These are phyloP conservation scores for Zaprionus obscuricornis DNA, from an alignment of 2,888 invertebrate species.

Conservation along the genomic window DNA sequence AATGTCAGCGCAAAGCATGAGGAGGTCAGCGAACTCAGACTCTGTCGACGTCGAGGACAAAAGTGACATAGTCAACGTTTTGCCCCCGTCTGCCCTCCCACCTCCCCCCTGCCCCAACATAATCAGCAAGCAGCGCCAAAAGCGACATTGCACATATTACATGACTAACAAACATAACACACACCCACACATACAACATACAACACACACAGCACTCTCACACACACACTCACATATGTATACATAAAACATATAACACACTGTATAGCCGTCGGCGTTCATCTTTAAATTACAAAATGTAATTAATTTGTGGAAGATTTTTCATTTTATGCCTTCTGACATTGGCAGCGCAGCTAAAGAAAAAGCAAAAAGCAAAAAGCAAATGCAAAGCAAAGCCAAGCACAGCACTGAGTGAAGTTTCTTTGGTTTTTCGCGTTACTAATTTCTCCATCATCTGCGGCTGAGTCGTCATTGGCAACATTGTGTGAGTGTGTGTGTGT, in stretches of 20 bases:
- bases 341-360: too few relatives aligned
- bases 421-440: conserved; percentile 38
- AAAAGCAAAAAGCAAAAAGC: too few relatives aligned
- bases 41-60: conserved; percentile 31
- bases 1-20: conserved; percentile 65
- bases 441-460: conserved; percentile 54
- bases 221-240: conserved; percentile 10
- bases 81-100: too few relatives aligned
- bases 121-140: conserved; percentile 40
- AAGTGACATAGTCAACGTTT: conserved; percentile 38
- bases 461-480: conserved; percentile 38
- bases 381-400: too few relatives aligned
- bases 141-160: conserved; percentile 26
- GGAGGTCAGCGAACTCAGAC: conserved; percentile 65
- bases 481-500: too few relatives aligned
- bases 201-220: not conserved
- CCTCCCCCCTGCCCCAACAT: too few relatives aligned
- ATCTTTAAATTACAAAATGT: conserved; percentile 63
- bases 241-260: conserved; percentile 3
- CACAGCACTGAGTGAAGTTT: too few relatives aligned
- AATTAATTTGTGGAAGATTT: conserved; percentile 65
- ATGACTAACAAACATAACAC: too few relatives aligned
- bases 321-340: conserved; percentile 54
- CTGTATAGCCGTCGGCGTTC: conserved; percentile 17
- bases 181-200: conserved; percentile 5